phyloP scores from a whole-genome alignment of 2,113 vertebrate species.

The Nothocercus julius region DNA sequence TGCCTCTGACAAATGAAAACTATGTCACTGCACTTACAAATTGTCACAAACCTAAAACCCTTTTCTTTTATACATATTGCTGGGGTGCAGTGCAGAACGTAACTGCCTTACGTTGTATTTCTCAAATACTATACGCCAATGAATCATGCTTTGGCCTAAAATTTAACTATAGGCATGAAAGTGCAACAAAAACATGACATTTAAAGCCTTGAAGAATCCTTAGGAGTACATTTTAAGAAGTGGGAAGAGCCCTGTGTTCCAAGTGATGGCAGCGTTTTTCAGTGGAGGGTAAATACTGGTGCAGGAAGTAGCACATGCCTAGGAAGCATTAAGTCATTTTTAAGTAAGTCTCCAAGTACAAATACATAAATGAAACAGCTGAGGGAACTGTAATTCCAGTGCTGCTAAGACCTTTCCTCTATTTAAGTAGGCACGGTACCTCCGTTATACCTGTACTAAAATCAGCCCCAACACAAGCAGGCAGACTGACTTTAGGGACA shows the following conservation, averaged over 20 bases:
- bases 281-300: accelerated
- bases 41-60: not conserved
- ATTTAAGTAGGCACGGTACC: not conserved
- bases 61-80: not conserved
- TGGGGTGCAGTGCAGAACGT: not conserved
- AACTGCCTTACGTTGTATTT: not conserved
- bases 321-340: not conserved
- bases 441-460: not conserved
- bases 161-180: not conserved
- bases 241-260: not conserved
- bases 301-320: too few species aligned
- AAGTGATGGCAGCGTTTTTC: not conserved
- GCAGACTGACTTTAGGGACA: not conserved
- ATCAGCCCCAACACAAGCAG: not conserved
- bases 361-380: not conserved
- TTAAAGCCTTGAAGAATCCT: not conserved
- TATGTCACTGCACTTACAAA: not conserved
- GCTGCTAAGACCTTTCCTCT: not conserved
- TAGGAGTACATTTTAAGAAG: not conserved
- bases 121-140: accelerated
- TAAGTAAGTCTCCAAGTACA: not conserved
- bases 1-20: not conserved
- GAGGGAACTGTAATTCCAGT: not conserved
- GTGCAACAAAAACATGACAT: accelerated
- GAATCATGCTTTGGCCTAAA: not conserved